phyloP scores from a whole-genome alignment of 2,797 vertebrate genomes.

The Brachyrhaphis roseni region DNA sequence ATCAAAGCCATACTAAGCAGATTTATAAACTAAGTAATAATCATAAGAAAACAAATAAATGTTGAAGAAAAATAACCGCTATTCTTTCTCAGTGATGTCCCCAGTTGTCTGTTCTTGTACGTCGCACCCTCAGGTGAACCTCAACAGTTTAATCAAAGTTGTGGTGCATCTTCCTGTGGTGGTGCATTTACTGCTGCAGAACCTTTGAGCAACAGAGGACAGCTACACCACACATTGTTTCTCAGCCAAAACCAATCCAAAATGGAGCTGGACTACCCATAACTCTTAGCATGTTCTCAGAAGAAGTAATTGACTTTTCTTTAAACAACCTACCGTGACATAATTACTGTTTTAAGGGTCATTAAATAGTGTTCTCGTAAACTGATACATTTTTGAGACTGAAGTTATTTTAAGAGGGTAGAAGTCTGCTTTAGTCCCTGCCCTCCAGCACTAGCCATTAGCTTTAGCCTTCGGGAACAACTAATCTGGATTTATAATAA shows the following conservation, averaged over 20 bases:
- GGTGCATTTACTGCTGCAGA: neutral
- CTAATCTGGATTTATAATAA: constrained; percentile 4
- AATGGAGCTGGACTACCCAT: neutral
- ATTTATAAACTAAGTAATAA: too few species aligned
- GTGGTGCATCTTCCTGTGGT: neutral
- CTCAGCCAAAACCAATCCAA: neutral
- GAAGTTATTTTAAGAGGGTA: neutral
- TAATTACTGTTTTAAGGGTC: neutral
- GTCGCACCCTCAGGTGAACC: neutral
- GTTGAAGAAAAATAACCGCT: too few species aligned
- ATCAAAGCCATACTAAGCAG: too few species aligned
- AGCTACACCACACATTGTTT: neutral
- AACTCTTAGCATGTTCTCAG: neutral
- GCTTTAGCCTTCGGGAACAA: constrained; percentile 4
- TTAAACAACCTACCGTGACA: neutral
- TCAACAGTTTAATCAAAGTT: neutral
- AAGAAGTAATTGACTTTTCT: neutral
- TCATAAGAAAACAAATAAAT: too few species aligned
- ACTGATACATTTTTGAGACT: neutral
- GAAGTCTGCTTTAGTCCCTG: neutral
- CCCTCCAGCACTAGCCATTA: neutral
- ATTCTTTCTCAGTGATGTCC: neutral
- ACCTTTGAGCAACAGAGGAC: neutral
- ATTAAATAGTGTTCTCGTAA: neutral
- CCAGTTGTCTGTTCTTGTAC: neutral